phyloP scores from a whole-genome alignment of 2,797 vertebrate genomes.

The Sparus aurata region DNA sequence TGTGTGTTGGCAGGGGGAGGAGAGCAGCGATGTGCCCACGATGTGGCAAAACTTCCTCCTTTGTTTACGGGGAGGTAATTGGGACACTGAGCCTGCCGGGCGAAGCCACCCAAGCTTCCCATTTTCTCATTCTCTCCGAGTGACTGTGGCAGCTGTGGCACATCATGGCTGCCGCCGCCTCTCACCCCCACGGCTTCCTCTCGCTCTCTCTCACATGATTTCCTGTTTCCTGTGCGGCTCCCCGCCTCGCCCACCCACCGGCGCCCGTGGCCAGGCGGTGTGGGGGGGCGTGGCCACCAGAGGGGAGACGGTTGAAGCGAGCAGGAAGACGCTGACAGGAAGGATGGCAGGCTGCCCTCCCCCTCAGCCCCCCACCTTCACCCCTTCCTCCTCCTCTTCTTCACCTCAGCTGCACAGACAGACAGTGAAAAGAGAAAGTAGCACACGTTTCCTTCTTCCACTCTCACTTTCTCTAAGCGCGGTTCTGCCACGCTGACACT shows the following conservation, averaged over 20 bases:
- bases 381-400: conserved; percentile 45
- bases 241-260: conserved; percentile 61
- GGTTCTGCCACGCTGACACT: neutral
- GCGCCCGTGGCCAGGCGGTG: conserved; percentile 46
- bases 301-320: conserved; percentile 57
- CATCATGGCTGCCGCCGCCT: conserved; percentile 48
- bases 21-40: conserved; percentile 56
- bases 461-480: conserved; percentile 10
- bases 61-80: conserved; percentile 82
- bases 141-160: conserved; percentile 67
- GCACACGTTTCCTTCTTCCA: neutral
- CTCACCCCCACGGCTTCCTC: conserved; percentile 55
- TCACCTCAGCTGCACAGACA: conserved; percentile 54
- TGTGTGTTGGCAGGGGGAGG: conserved; percentile 22
- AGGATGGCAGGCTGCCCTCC: conserved; percentile 66
- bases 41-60: conserved; percentile 77
- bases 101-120: conserved; percentile 54
- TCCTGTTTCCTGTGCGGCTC: conserved; percentile 76
- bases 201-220: conserved; percentile 50
- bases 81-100: conserved; percentile 69
- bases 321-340: conserved; percentile 70
- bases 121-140: conserved; percentile 56
- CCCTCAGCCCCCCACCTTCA: conserved; percentile 2
- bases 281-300: conserved; percentile 70
- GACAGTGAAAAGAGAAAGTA: conserved; percentile 15